Percentiles rank a stretch among this genome's conserved stretches.
phyloP scores from a whole-genome alignment of 2,888 invertebrate species.

The Cheilosia urbana region DNA sequence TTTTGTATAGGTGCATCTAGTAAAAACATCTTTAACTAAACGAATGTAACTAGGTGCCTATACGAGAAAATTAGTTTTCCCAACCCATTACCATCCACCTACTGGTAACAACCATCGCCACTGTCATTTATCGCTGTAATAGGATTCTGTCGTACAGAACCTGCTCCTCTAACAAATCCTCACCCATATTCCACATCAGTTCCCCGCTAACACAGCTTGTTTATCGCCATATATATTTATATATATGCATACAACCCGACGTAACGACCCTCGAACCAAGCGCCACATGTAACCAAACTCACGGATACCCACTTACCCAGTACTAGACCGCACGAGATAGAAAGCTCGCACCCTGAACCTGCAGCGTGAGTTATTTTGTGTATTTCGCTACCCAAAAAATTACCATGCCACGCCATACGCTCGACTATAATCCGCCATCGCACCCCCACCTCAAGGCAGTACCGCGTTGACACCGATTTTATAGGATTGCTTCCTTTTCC shows the following conservation, averaged over 20 bases:
- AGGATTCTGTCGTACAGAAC: constrained; percentile 59
- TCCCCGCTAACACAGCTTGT: constrained; percentile 25
- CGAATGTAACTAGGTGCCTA: background rate
- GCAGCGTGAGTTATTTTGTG: constrained; percentile 61
- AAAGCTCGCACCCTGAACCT: constrained; percentile 22
- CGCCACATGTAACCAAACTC: constrained; percentile 13
- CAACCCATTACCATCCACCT: background rate
- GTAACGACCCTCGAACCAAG: constrained; percentile 19
- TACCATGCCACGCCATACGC: constrained; percentile 38
- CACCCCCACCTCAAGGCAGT: background rate
- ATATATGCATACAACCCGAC: background rate
- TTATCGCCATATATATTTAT: constrained; percentile 59
- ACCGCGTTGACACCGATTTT: constrained; percentile 33
- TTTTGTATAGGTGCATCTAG: background rate
- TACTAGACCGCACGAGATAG: constrained; percentile 14
- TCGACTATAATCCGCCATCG: constrained; percentile 13
- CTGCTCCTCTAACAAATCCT: constrained; percentile 53
- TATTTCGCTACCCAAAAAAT: constrained; percentile 46
- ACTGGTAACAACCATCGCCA: constrained; percentile 14
- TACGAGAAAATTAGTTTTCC: constrained; percentile 12
- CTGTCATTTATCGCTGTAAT: constrained; percentile 67
- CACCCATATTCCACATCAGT: constrained; percentile 22
- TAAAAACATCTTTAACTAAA: background rate
- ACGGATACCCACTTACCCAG: background rate
- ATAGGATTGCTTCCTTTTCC: constrained; percentile 1